Evolutionary conservation across 2,797 vertebrate species (phyloP).

Genomic region (Garrulus glandarius): DNA sequence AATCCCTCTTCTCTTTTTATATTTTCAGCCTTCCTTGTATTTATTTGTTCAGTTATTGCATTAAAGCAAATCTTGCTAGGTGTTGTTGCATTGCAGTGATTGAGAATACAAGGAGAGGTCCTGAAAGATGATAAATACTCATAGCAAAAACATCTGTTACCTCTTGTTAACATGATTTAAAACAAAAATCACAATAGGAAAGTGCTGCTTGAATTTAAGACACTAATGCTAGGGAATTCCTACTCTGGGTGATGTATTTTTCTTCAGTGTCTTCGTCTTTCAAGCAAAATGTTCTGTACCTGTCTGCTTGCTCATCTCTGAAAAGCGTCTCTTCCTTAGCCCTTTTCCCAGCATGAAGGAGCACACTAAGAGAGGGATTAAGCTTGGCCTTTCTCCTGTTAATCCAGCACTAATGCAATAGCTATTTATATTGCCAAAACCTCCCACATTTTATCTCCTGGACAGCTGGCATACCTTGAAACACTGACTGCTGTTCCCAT

Average conservation of each 20-base stretch:
- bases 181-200: neutral
- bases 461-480: neutral
- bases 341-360: neutral
- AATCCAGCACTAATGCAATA: neutral
- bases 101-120: neutral
- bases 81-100: neutral
- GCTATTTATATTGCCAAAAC: neutral
- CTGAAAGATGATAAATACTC: neutral
- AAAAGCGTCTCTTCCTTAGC: neutral
- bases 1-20: neutral
- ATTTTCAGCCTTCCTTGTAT: neutral
- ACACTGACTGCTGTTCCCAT: accelerated
- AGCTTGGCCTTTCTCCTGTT: neutral
- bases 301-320: neutral
- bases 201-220: neutral
- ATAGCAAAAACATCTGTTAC: neutral
- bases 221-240: neutral
- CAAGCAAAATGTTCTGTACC: neutral
- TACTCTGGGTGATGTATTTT: neutral
- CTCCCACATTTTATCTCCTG: neutral
- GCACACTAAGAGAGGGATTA: neutral
- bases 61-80: neutral
- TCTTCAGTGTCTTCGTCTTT: neutral
- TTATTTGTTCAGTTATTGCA: neutral
- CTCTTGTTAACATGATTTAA: neutral